phyloP scores from a whole-genome alignment of 2,888 invertebrate species.

The Netelia fuscicornis region DNA sequence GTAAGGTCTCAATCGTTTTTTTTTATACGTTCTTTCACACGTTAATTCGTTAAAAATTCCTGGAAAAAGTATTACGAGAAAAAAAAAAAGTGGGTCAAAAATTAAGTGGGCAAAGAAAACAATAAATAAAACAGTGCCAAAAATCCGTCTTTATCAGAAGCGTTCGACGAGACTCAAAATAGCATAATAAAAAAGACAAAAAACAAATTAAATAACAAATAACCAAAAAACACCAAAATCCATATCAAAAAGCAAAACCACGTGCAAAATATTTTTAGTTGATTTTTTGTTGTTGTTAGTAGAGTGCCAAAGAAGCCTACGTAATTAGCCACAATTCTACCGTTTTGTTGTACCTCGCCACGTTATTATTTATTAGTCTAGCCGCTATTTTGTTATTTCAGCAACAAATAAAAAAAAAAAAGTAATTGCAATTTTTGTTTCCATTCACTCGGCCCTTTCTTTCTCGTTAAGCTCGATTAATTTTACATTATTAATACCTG shows the following conservation, averaged over 20 bases:
- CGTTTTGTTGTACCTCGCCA: conserved; percentile 38
- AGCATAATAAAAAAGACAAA: conserved; percentile 31
- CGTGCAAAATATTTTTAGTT: background rate
- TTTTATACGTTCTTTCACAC: conserved; percentile 37
- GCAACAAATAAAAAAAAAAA: conserved; percentile 39
- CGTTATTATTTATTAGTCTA: conserved; percentile 58
- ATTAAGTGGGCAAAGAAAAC: conserved; percentile 68
- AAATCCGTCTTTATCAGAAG: conserved; percentile 81
- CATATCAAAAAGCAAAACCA: background rate
- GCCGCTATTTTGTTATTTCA: conserved; percentile 58
- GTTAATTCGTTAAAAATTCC: conserved; percentile 69
- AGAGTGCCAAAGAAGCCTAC: conserved; percentile 61
- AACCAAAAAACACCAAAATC: conserved; percentile 15
- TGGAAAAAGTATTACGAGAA: conserved; percentile 75
- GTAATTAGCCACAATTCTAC: conserved; percentile 51
- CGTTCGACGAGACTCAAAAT: conserved; percentile 49
- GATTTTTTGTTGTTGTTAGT: conserved; percentile 22
- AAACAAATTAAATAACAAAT: conserved; percentile 26
- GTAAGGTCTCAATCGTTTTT: conserved; percentile 62
- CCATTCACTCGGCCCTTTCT: conserved; percentile 38
- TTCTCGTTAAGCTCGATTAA: conserved; percentile 25
- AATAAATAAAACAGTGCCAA: conserved; percentile 75
- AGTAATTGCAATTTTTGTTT: conserved; percentile 28
- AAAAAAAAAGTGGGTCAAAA: conserved; percentile 38
- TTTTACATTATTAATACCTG: conserved; percentile 9